A percentile compares a stretch with the other conserved stretches of the same genome.
phyloP scores from a whole-genome alignment of 1,140 invertebrate genomes.

The Papilio xuthus region DNA sequence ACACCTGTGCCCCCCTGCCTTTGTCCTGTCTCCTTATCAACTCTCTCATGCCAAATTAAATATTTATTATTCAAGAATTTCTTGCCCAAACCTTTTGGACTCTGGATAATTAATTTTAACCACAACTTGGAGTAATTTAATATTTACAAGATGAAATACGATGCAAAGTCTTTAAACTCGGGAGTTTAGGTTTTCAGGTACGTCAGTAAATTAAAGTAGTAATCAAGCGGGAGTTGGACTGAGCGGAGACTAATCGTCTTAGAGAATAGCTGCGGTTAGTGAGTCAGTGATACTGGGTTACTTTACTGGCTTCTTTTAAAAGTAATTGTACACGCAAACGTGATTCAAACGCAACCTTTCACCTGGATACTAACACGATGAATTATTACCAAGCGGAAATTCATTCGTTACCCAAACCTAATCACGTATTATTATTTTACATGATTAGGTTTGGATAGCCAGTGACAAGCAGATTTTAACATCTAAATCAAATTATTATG shows the following conservation, averaged over 20 bases:
- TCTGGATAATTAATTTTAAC: constrained; percentile 11
- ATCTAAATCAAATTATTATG: neutral
- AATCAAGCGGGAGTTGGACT: neutral
- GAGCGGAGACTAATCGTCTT: neutral
- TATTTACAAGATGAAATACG: neutral
- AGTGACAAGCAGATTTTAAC: neutral
- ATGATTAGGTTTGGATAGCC: too few relatives aligned
- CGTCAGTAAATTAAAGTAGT: neutral
- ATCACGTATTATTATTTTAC: too few relatives aligned
- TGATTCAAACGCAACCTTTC: neutral
- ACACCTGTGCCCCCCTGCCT: constrained; percentile 53
- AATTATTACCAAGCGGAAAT: too few relatives aligned
- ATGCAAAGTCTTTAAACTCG: neutral
- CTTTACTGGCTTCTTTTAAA: neutral
- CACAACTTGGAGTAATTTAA: constrained; percentile 13
- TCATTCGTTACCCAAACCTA: too few relatives aligned
- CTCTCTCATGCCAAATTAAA: constrained; percentile 45
- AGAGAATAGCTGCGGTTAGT: neutral
- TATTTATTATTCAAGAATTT: constrained; percentile 42
- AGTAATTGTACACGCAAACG: neutral
- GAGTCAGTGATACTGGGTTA: neutral
- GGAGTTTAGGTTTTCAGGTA: neutral
- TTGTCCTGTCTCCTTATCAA: constrained; percentile 39
- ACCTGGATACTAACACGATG: neutral
- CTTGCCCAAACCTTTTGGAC: constrained; percentile 1